Evolutionary conservation across 2,888 invertebrate genomes (phyloP).

Genomic region (Liopterus haemorrhoidalis): DNA sequence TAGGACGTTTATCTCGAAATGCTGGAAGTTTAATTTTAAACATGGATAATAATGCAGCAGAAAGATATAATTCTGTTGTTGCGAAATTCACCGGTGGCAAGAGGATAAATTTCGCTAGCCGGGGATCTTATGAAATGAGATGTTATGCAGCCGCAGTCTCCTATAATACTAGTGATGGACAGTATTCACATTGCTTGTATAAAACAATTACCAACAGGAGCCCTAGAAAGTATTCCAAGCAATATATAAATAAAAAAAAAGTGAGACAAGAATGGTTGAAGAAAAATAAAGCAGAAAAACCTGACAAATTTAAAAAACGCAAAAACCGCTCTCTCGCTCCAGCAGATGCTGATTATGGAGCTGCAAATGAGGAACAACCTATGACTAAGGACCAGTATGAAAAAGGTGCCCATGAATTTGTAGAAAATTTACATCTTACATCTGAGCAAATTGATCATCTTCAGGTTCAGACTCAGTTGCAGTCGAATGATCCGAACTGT

Average conservation of each 20-base stretch:
- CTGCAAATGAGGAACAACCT: neutral
- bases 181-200: conserved; percentile 6
- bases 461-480: neutral
- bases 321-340: neutral
- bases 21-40: conserved; percentile 16
- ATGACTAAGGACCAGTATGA: neutral
- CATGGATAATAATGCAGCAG: too few species aligned
- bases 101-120: conserved; percentile 11
- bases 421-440: neutral
- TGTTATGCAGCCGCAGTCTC: conserved; percentile 17
- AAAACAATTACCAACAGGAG: conserved; percentile 8
- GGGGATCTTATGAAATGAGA: conserved; percentile 10
- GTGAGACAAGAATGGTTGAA: neutral
- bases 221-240: conserved; percentile 1
- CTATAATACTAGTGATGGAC: conserved; percentile 9
- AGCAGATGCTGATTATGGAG: conserved; percentile 5
- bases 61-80: too few species aligned
- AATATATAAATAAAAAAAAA: conserved; percentile 7
- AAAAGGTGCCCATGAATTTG: neutral
- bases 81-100: too few species aligned
- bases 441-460: neutral
- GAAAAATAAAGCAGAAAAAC: neutral
- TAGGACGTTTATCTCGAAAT: conserved; percentile 14
- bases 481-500: neutral
- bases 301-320: neutral